A percentile compares a stretch with the other conserved stretches of the same genome.
These are phyloP conservation scores for Nezara viridula DNA, from an alignment of 2,888 invertebrate species.

Conservation along the genomic window DNA sequence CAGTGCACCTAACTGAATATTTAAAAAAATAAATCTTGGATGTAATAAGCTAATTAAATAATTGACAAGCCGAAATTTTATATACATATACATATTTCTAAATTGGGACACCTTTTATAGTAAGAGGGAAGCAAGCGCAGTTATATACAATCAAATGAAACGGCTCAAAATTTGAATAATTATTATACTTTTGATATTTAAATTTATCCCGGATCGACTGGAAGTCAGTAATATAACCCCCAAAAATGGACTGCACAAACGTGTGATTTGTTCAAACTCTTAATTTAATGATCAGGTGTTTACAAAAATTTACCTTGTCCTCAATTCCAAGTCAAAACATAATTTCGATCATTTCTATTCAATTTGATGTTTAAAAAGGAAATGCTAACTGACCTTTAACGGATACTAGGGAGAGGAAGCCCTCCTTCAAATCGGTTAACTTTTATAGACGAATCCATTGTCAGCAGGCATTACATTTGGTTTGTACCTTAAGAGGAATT, in stretches of 20 bases:
- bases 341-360: background rate
- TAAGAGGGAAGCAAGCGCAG: background rate
- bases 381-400: background rate
- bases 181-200: slow-evolving; percentile 5
- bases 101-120: background rate
- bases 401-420: too few relatives aligned
- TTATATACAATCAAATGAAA: background rate
- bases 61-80: too few relatives aligned
- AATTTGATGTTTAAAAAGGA: too few relatives aligned
- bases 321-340: background rate
- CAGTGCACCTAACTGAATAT: too few relatives aligned
- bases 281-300: background rate
- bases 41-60: too few relatives aligned
- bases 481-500: slow-evolving; percentile 23
- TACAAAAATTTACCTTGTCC: background rate
- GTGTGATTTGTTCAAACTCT: background rate
- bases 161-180: background rate
- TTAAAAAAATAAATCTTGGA: too few relatives aligned
- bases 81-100: too few relatives aligned
- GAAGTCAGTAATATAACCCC: background rate
- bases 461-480: background rate
- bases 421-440: background rate
- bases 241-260: background rate
- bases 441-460: slow-evolving; percentile 11
- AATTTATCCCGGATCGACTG: background rate